Evolutionary conservation across 2,797 vertebrate genomes (phyloP), one percentile per base, ranked within the genome.

Genomic region (Parambassis ranga): DNA sequence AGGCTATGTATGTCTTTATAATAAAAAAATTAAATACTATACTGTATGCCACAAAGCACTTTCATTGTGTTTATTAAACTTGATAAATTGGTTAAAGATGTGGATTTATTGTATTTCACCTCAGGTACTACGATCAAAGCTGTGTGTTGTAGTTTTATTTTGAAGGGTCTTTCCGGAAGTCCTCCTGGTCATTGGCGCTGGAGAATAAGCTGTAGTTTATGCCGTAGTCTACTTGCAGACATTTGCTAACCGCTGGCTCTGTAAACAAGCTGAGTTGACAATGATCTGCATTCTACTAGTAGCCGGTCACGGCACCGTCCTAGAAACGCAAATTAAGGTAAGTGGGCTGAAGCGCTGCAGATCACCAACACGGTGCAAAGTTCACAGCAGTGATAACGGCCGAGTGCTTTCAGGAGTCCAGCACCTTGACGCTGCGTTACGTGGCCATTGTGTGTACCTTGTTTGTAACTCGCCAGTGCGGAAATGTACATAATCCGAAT

Each of bases 281-380:
- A 94, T 93, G 92, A 93, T 94, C 49, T 94, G 93, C 6, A 87
- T 94, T 14, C 76, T 94, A 33, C 73, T 94, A 48, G 94, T 94
- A 3, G 93, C 93, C 13, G 93, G 93, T 0, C 93, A 94, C 58
- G 92, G 91, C 38, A 89, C 93, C 9, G 47, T 94, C 5, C 73
- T 94, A 36, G 90, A 94, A 67, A 69, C 85, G 1, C 91, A 94
- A 36, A 93, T 94, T 4, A 93, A 92, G 92, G 93, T 94, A 44
- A 66, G 64, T 27, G 2, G 10, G 4, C 1, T 13, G 1, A 26
- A 11, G 14, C 10, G 22, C 23, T 3, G 14, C 19, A n/a, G 5
- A 37, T 23, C 1, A 8, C 14, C 2, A 4, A 28, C n/a, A 24
- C 5, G 4, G 71, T 6, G 9, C 69, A 80, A 79, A 76, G 77